These are phyloP conservation scores for Dryobates pubescens DNA, from an alignment of 2,797 vertebrate genomes.

Conservation along the genomic window DNA sequence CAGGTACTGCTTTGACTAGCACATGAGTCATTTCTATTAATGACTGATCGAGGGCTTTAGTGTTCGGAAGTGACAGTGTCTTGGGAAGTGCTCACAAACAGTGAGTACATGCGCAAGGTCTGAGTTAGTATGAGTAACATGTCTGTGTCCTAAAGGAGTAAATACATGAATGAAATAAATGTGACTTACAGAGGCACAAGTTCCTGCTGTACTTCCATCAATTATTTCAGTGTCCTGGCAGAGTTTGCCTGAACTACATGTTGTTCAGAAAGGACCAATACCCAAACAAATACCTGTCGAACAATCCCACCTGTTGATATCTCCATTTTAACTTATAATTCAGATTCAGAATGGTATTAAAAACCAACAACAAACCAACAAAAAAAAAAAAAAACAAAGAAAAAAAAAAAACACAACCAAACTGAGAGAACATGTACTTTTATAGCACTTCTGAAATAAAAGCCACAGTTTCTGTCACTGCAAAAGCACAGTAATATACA, in stretches of 20 bases:
- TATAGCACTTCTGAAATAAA: background rate
- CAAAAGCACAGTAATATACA: background rate
- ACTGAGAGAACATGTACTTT: background rate
- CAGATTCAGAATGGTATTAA: background rate
- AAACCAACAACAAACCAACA: background rate
- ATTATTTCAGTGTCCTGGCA: background rate
- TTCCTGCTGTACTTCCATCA: background rate
- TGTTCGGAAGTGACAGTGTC: background rate
- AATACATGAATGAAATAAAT: background rate
- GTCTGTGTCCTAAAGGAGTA: background rate
- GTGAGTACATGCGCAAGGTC: background rate
- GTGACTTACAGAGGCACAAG: background rate
- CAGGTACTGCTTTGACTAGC: background rate
- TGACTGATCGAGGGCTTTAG: background rate
- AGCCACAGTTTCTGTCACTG: background rate
- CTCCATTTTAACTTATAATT: background rate
- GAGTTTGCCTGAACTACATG: background rate
- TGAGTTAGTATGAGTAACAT: rapidly evolving
- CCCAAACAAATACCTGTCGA: background rate
- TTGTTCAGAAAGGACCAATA: background rate
- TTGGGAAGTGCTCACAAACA: background rate
- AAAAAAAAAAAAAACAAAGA: background rate
- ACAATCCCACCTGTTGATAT: background rate
- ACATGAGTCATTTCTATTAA: background rate
- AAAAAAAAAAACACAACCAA: background rate